Base-by-base conservation (phyloP, 2,797 vertebrate genomes). In the Sebastes jordani region DNA sequence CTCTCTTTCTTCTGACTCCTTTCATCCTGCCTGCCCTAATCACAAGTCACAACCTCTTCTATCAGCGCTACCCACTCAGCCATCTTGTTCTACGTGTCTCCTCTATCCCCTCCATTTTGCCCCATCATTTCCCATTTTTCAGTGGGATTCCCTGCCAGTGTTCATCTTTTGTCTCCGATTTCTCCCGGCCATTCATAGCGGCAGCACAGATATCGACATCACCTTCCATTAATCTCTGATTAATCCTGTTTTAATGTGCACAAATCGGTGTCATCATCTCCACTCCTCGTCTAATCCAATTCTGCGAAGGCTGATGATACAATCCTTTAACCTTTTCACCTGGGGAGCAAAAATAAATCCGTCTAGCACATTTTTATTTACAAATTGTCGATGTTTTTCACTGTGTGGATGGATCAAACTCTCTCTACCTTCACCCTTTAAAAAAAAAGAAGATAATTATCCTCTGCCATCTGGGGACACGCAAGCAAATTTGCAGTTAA, bases 21-120 rank as follows among this genome's bases (percentile, higher is more conserved):
- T 87, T 92, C 88, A 86, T 92, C 85, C 78, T 68, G 64, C 13
- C 78, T 79, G 83, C 73, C 80, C 85, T 90, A 80, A 91, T 92
- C 85, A 87, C 86, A 66, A 90, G 90, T 91, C 85, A 82, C 91
- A 89, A 86, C 88, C 87, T 90, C 81, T 90, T 81, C 87, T 69
- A 56, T 89, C 82, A 79, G 20, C 8, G 64, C 77, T 64, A 34
- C 72, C 76, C 79, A 69, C 84, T 84, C 88, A 74, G 86, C 80
- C 92, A 87, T 92, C 87, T 91, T 87, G 78, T 76, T 87, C 71
- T 18, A 56, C 5, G 38, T 70, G 69, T 78, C 77, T 83, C 56
- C 52, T 69, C 82, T 23, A n/a, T 83, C 52, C 46, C 77, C 84
- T 87, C 83, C 88, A 87, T 89, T 90, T 88, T 86, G 72, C 78